Conservation (phyloP, 2,888 invertebrate genomes). For the Latrodectus elegans region DNA sequence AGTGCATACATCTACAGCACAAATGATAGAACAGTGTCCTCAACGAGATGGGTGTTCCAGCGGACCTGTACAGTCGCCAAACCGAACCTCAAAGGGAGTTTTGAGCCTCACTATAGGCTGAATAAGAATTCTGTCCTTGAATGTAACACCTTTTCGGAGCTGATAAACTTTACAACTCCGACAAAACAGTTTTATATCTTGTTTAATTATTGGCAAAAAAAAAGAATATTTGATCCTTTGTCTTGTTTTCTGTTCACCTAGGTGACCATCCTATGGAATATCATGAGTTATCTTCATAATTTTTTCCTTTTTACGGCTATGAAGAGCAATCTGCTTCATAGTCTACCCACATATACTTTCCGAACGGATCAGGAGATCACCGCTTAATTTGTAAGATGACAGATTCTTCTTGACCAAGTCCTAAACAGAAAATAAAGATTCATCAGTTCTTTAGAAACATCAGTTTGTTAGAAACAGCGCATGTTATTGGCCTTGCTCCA, state of each 20-base stretch:
- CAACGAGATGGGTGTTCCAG: neutral
- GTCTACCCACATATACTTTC: neutral
- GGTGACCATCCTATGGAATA: neutral
- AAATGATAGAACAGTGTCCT: neutral
- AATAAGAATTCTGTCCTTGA: neutral
- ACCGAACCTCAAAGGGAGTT: neutral
- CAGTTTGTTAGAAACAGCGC: neutral
- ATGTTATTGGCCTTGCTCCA: neutral
- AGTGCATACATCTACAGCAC: neutral
- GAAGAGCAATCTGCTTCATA: neutral
- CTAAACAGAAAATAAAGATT: neutral
- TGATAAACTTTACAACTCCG: neutral
- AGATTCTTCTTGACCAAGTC: neutral
- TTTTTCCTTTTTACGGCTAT: neutral
- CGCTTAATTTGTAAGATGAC: neutral
- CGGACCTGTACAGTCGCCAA: neutral
- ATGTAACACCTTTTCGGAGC: neutral
- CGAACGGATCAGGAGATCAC: neutral
- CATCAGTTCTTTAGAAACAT: neutral
- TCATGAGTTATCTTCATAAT: neutral
- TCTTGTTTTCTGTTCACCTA: conserved; percentile 7
- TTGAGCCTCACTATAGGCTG: neutral
- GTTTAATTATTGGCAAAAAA: neutral
- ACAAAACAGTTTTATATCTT: neutral
- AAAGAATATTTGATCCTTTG: conserved; percentile 12